Percentiles rank a stretch among this genome's conserved stretches.
phyloP scores from a whole-genome alignment of 2,888 invertebrate genomes.

The Sericinus montela region DNA sequence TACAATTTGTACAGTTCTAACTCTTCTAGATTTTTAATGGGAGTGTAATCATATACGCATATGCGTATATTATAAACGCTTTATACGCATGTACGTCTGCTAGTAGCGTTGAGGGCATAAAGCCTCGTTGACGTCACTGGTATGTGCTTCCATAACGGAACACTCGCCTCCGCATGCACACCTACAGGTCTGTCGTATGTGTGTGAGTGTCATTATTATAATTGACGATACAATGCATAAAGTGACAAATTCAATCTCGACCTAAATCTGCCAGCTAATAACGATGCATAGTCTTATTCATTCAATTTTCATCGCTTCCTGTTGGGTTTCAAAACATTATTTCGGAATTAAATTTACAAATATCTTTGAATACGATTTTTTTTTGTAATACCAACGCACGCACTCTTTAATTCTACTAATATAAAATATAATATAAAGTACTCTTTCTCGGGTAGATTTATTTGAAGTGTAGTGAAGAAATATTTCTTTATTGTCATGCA shows the following conservation, averaged over 20 bases:
- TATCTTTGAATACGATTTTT: no score
- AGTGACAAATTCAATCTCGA: conserved; percentile 53
- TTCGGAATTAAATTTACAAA: no score
- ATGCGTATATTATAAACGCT: no score
- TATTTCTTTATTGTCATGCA: no score
- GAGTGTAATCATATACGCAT: no score
- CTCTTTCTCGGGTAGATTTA: no score
- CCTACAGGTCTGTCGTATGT: conserved; percentile 34
- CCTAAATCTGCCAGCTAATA: conserved; percentile 51
- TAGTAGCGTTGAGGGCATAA: conserved; percentile 64
- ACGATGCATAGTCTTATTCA: conserved; percentile 29
- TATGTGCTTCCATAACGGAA: conserved; percentile 78
- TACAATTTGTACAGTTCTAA: conserved; percentile 29
- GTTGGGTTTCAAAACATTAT: no score
- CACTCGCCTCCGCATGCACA: conserved; percentile 65
- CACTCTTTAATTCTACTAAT: no score
- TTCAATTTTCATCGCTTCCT: conserved; percentile 10
- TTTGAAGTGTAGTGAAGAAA: no score
- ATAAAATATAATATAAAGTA: no score
- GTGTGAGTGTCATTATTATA: conserved; percentile 49
- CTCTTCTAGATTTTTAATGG: conserved; percentile 52
- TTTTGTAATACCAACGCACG: no score
- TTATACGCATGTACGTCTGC: conserved; percentile 74
- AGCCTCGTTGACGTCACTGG: conserved; percentile 75
- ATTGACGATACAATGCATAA: conserved; percentile 53